Percentiles rank a stretch among this genome's conserved stretches.
Evolutionary conservation across 2,888 invertebrate genomes (phyloP).

Genomic region (Harpalus rubripes): DNA sequence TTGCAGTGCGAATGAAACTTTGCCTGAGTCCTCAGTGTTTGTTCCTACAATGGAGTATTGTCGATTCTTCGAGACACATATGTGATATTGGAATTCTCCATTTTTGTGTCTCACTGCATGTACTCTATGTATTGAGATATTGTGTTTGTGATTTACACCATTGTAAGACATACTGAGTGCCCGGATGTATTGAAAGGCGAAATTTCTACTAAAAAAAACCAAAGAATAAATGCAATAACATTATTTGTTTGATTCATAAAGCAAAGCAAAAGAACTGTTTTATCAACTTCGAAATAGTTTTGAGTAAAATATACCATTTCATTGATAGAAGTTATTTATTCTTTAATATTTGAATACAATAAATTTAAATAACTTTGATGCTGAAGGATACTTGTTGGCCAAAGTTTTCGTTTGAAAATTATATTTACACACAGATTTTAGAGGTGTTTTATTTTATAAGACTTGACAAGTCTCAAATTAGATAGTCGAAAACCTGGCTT

Average conservation of each 20-base stretch:
- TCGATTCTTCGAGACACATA: constrained; percentile 8
- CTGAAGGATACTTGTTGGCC: not conserved
- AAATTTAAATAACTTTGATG: not conserved
- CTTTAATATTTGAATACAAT: not conserved
- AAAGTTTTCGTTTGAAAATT: no score
- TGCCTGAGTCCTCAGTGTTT: constrained; percentile 6
- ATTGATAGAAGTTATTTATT: not conserved
- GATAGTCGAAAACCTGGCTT: no score
- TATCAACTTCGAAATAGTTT: constrained; percentile 2
- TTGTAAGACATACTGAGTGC: constrained; percentile 12
- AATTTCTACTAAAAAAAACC: not conserved
- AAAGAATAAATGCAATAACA: constrained; percentile 13
- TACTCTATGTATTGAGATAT: constrained; percentile 29
- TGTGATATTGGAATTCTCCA: constrained; percentile 38
- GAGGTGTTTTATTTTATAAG: no score
- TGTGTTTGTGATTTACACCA: constrained; percentile 39
- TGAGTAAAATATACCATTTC: not conserved
- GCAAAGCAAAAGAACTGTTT: not conserved
- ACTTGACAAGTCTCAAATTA: no score
- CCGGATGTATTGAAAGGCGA: constrained; percentile 5
- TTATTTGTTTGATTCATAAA: constrained; percentile 13
- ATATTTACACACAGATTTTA: no score
- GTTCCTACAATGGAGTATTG: constrained; percentile 34
- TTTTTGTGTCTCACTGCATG: constrained; percentile 31
- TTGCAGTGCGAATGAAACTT: constrained; percentile 36